Percentiles rank a stretch among this genome's conserved stretches.
Conservation (phyloP, 2,113 vertebrate genomes). For the Nothobranchius kuhntae region DNA sequence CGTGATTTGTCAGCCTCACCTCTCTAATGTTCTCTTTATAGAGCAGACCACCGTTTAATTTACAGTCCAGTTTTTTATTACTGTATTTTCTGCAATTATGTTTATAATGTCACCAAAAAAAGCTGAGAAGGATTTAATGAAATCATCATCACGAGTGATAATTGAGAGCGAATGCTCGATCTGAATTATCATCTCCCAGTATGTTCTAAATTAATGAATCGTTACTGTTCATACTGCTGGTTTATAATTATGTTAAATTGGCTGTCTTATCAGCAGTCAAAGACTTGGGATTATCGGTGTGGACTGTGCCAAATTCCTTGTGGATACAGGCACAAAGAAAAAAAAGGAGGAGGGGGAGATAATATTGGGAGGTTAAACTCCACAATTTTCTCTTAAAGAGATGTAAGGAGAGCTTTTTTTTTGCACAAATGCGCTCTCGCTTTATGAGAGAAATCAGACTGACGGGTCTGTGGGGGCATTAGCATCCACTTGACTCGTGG, state of each 20-base stretch:
- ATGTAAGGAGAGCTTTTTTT: constrained; percentile 67
- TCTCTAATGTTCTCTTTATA: constrained; percentile 76
- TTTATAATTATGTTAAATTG: constrained; percentile 86
- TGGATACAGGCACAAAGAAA: constrained; percentile 62
- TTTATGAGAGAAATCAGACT: constrained; percentile 76
- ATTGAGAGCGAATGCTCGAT: constrained; percentile 78
- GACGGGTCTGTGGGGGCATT: constrained; percentile 75
- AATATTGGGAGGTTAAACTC: constrained; percentile 81
- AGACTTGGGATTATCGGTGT: constrained; percentile 82
- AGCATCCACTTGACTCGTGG: constrained; percentile 83
- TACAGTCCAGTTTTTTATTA: constrained; percentile 92
- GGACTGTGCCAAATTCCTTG: constrained; percentile 75
- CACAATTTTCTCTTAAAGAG: constrained; percentile 80
- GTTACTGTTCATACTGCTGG: constrained; percentile 76
- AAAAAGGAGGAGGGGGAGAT: constrained; percentile 62
- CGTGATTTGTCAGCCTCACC: constrained; percentile 84
- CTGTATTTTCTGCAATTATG: constrained; percentile 89
- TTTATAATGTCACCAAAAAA: constrained; percentile 91
- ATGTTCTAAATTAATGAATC: constrained; percentile 78
- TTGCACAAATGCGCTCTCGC: constrained; percentile 69
- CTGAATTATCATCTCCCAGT: constrained; percentile 77
- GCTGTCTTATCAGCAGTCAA: constrained; percentile 80
- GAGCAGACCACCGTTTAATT: constrained; percentile 78
- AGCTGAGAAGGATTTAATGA: constrained; percentile 89
- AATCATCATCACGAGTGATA: constrained; percentile 78